Percentiles rank a stretch among this genome's conserved stretches.
phyloP scores from a whole-genome alignment of 2,113 vertebrate genomes.

The Orthonyx spaldingii region DNA sequence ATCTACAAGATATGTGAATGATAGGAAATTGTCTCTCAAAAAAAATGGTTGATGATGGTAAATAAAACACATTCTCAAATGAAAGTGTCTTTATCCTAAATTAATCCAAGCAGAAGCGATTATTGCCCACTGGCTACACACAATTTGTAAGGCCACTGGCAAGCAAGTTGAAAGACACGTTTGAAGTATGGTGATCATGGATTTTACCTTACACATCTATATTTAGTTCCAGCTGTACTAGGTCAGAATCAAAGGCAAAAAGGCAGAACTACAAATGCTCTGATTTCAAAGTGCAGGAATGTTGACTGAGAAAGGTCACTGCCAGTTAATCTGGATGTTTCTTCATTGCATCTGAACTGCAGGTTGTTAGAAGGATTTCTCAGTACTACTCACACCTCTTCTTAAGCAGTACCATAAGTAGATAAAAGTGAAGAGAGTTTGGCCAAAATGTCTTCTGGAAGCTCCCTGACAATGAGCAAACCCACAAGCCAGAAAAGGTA shows the following conservation, averaged over 20 bases:
- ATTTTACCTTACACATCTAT: background rate
- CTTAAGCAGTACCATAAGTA: background rate
- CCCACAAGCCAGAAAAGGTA: background rate
- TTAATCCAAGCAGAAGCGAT: background rate
- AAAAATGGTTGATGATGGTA: background rate
- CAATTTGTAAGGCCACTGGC: background rate
- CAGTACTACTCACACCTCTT: background rate
- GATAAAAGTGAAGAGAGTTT: background rate
- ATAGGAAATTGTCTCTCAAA: background rate
- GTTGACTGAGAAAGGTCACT: background rate
- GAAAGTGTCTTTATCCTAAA: background rate
- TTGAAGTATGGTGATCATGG: background rate
- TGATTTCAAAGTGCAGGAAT: background rate
- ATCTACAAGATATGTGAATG: background rate
- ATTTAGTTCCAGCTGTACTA: background rate
- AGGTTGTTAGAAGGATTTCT: background rate
- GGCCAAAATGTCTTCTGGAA: background rate
- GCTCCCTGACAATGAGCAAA: background rate
- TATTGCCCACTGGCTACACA: background rate
- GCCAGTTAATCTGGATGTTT: background rate
- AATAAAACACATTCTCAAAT: background rate
- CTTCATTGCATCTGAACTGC: background rate
- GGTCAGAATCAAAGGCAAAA: background rate
- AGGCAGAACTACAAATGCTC: background rate
- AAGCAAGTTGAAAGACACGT: background rate